Percentiles rank a stretch among this genome's conserved stretches.
Evolutionary conservation across 2,113 vertebrate species (phyloP).

Genomic region (Perca schrenkii): DNA sequence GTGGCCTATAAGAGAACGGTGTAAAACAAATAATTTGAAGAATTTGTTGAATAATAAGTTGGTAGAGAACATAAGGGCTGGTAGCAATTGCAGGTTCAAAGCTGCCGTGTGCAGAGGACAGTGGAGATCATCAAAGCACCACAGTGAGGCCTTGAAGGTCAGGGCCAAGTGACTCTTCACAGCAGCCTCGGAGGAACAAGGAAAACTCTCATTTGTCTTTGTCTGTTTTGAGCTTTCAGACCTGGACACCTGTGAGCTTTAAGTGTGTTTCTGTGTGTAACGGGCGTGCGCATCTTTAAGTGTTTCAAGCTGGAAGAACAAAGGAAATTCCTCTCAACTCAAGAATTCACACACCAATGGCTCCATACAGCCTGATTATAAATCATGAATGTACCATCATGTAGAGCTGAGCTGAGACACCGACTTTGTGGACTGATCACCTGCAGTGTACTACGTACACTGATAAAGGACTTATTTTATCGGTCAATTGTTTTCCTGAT

Average conservation of each 20-base stretch:
- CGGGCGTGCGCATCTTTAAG: constrained; percentile 29
- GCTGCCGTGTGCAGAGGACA: background rate
- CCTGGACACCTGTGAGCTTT: constrained; percentile 58
- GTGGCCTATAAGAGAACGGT: background rate
- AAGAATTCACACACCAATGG: constrained; percentile 1
- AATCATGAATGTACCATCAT: background rate
- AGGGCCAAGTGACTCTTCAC: constrained; percentile 58
- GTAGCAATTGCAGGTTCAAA: constrained; percentile 45
- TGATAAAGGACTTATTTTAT: background rate
- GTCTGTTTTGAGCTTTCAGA: constrained; percentile 54
- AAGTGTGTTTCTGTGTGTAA: constrained; percentile 14
- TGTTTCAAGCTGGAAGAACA: constrained; percentile 22
- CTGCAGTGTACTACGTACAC: background rate
- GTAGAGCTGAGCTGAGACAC: background rate
- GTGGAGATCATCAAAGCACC: constrained; percentile 58
- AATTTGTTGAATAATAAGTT: constrained; percentile 10
- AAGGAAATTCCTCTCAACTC: constrained; percentile 1
- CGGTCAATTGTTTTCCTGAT: background rate
- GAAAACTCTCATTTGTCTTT: constrained; percentile 59
- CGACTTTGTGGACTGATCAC: background rate
- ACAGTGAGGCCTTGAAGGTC: constrained; percentile 28
- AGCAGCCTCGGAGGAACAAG: constrained; percentile 30
- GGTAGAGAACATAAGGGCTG: background rate
- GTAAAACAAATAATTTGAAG: background rate
- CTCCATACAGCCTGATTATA: background rate